A percentile compares a stretch with the other conserved stretches of the same genome.
Evolutionary conservation across 2,888 invertebrate species (phyloP).

Genomic region (Athalia rosae): DNA sequence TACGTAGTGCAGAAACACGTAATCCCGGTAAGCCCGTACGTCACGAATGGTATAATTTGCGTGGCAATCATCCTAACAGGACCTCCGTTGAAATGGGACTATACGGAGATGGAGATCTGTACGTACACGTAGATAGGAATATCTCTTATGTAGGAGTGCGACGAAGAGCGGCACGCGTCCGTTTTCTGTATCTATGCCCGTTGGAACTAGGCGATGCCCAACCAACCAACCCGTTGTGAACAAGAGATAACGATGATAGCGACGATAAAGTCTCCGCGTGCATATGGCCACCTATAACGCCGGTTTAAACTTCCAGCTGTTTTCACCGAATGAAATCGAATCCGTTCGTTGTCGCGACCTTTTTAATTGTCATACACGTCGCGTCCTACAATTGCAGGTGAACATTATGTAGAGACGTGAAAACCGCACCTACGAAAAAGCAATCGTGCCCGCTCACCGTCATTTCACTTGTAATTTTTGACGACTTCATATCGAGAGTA

Average conservation of each 20-base stretch:
- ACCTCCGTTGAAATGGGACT: neutral
- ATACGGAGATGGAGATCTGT: neutral
- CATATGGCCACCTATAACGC: conserved; percentile 28
- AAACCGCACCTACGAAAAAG: too few relatives aligned
- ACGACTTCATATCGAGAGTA: too few relatives aligned
- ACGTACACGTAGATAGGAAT: neutral
- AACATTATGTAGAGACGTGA: too few relatives aligned
- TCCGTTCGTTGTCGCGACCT: neutral
- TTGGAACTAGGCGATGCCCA: conserved; percentile 9
- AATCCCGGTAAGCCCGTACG: too few relatives aligned
- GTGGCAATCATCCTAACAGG: too few relatives aligned
- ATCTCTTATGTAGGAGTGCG: neutral
- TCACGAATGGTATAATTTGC: too few relatives aligned
- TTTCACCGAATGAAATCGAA: conserved; percentile 29
- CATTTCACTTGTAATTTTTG: too few relatives aligned
- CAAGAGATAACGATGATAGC: conserved; percentile 34
- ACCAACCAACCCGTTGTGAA: conserved; percentile 18
- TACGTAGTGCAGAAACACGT: too few relatives aligned
- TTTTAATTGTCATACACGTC: neutral
- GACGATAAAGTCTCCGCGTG: conserved; percentile 18
- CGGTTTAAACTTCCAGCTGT: conserved; percentile 20
- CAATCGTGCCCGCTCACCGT: too few relatives aligned
- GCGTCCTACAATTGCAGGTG: neutral
- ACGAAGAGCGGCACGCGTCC: neutral
- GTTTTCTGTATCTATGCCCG: neutral